Base-by-base conservation (phyloP, 1,140 invertebrate genomes). In the Doryteuthis pealeii region DNA sequence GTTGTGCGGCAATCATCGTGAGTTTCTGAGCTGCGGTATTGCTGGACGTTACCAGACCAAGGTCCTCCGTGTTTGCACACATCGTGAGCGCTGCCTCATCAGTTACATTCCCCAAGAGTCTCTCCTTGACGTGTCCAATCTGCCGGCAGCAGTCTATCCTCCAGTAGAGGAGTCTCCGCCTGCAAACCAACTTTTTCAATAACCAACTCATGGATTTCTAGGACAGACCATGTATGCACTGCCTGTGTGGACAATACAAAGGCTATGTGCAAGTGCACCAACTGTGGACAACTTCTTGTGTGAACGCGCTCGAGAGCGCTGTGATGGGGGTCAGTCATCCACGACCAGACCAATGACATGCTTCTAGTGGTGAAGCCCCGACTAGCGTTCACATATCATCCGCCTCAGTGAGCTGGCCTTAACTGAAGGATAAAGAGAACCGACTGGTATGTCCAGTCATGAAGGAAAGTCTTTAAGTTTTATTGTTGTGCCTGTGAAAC, bases 1-100 rank as follows among this genome's bases (percentile, higher is more conserved):
- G 78, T 82, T 58, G 76, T 82, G n/a, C 76, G 74, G 45, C 78
- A 84, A 43, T 10, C 43, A 62, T 18, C 54, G 67, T 43, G 65
- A 69, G 31, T 72, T 73, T 18, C 82, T 90, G 31, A 87, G 86
- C 74, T 90, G 89, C 80, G 85, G 86, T 69, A 89, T 90, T 93
- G 88, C 91, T 91, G 80, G 91, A 91, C 92, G 93, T 80, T 90
- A 94, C 79, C 91, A 90, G 82, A 91, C 95, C 62, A 91, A 94
- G 77, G 92, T 98, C 62, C 90, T 98, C 93, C 93, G 77, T 98
- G 96, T 88, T 91, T 97, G 78, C 96, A 98, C 90, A 94, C 95
- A 3, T 97, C 97, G 96, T 88, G 93, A 96, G 89, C 89, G 91
- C 72, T 98, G 96, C 85, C 89, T 97, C 78, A 92, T 93, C 79